Evolutionary conservation across 2,797 vertebrate species (phyloP).

Genomic region (Mormyrus hasselquistii): DNA sequence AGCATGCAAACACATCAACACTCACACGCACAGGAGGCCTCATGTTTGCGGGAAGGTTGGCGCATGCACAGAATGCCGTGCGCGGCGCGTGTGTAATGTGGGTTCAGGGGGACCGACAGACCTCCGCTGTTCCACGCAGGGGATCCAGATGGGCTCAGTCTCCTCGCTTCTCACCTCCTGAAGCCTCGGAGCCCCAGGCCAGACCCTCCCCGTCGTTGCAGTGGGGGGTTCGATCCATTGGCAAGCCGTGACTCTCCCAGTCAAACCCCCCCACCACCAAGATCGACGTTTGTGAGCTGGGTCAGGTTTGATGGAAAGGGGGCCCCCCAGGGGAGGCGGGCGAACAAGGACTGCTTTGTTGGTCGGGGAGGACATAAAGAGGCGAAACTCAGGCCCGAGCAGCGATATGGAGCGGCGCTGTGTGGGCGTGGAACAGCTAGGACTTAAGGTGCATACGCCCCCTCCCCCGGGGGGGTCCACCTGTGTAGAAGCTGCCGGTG

Average conservation of each 20-base stretch:
- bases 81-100: background rate
- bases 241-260: background rate
- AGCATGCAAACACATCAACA: constrained; percentile 2
- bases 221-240: background rate
- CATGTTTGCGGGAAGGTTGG: background rate
- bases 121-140: background rate
- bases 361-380: constrained; percentile 14
- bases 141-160: background rate
- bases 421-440: constrained; percentile 7
- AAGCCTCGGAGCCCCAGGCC: background rate
- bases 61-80: background rate
- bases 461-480: constrained; percentile 30
- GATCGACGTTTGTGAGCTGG: constrained; percentile 30
- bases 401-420: constrained; percentile 34
- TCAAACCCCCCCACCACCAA: constrained; percentile 9
- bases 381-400: constrained; percentile 36
- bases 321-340: constrained; percentile 11
- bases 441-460: constrained; percentile 23
- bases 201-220: background rate
- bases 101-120: too few relatives aligned
- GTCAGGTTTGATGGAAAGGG: constrained; percentile 27
- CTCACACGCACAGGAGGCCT: background rate
- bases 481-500: constrained; percentile 26
- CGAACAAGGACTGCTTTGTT: constrained; percentile 54
- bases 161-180: background rate